Conservation (phyloP, 2,797 vertebrate genomes). For the Eremophila alpestris region DNA sequence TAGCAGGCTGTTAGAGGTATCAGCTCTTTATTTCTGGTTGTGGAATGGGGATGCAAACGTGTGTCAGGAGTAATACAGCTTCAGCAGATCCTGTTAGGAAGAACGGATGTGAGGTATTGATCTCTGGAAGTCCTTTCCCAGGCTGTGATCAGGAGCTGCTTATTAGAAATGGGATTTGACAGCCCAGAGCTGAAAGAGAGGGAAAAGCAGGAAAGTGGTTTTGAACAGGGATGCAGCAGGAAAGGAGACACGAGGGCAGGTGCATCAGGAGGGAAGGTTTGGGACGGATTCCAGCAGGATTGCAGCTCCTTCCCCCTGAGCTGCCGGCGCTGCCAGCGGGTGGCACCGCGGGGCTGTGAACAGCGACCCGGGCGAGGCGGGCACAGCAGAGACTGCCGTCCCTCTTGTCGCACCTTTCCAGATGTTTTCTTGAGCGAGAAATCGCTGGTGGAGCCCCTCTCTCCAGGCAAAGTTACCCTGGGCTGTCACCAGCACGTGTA, state of each 20-base stretch:
- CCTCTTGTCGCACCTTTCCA: accelerated
- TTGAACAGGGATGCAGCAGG: not conserved
- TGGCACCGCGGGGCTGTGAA: not conserved
- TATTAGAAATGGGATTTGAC: not conserved
- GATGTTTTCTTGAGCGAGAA: not conserved
- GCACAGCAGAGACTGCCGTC: not conserved
- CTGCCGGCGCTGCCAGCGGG: not conserved
- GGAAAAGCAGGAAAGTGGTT: not conserved
- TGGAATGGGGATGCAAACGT: not conserved
- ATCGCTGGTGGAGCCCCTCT: not conserved
- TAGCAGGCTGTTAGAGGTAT: not conserved
- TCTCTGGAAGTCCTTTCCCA: not conserved
- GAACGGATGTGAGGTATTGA: not conserved
- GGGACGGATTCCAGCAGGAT: accelerated
- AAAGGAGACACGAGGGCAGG: not conserved
- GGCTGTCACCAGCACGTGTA: accelerated
- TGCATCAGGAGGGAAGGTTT: accelerated
- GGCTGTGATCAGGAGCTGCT: not conserved
- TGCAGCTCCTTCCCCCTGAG: not conserved
- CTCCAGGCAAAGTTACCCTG: not conserved
- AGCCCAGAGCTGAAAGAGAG: not conserved
- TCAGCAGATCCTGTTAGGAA: not conserved
- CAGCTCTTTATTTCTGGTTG: not conserved
- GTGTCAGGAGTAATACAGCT: not conserved
- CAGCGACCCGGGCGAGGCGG: not conserved